Evolutionary conservation across 2,113 vertebrate species (phyloP).

Genomic region (Pedionomus torquatus): DNA sequence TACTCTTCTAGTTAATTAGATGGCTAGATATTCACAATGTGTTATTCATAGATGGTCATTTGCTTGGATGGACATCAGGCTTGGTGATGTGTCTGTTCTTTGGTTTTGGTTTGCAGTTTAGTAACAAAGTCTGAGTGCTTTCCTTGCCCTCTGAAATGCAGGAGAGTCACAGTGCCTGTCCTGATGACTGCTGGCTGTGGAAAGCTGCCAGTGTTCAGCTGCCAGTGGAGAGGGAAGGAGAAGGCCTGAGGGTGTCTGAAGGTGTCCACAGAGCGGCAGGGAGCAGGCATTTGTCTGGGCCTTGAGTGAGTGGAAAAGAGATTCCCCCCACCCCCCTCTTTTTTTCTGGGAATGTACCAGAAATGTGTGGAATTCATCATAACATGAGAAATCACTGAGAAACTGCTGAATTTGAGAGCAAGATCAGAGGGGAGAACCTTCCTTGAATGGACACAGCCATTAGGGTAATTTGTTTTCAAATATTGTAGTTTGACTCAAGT

Average conservation of each 20-base stretch:
- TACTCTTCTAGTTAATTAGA: neutral
- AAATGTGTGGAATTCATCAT: neutral
- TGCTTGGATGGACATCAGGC: fast-evolving
- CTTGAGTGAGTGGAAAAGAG: neutral
- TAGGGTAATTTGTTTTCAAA: neutral
- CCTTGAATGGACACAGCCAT: neutral
- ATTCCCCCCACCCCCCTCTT: no score
- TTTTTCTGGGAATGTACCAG: neutral
- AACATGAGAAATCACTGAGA: neutral
- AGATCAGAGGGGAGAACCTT: neutral
- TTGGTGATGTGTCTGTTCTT: neutral
- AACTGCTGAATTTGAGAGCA: neutral
- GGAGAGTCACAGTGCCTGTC: neutral
- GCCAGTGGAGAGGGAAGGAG: neutral
- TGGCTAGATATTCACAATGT: fast-evolving
- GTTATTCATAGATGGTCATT: neutral
- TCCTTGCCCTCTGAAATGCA: neutral
- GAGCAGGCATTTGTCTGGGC: neutral
- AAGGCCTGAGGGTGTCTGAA: neutral
- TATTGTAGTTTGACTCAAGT: neutral
- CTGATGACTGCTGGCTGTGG: fast-evolving
- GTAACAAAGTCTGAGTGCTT: neutral
- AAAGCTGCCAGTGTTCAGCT: neutral
- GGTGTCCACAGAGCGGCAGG: neutral
- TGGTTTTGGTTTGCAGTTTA: neutral